A percentile compares a stretch with the other conserved stretches of the same genome.
These are phyloP conservation scores for Nysson spinosus DNA, from an alignment of 2,888 invertebrate genomes.

Conservation along the genomic window DNA sequence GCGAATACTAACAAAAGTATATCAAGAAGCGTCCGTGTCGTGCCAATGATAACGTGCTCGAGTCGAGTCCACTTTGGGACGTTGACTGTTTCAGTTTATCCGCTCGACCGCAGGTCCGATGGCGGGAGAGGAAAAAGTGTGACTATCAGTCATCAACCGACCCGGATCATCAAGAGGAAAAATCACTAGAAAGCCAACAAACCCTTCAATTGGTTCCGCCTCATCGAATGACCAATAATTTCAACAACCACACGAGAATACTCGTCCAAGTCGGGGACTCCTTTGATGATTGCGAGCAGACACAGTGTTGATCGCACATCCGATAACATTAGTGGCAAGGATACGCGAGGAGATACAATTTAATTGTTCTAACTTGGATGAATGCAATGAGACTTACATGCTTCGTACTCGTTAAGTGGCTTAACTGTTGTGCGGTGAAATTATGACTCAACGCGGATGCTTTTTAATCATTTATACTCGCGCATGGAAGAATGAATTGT, in stretches of 20 bases:
- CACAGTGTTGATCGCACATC: slow-evolving; percentile 65
- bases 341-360: too few relatives aligned
- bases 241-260: slow-evolving; percentile 46
- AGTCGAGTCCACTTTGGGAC: slow-evolving; percentile 74
- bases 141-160: slow-evolving; percentile 80
- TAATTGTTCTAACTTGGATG: too few relatives aligned
- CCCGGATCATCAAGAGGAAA: slow-evolving; percentile 22
- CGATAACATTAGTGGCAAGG: too few relatives aligned
- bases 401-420: too few relatives aligned
- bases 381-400: too few relatives aligned
- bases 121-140: slow-evolving; percentile 89
- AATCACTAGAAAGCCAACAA: slow-evolving; percentile 39
- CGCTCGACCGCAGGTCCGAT: slow-evolving; percentile 84
- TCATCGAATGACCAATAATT: slow-evolving; percentile 43
- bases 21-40: slow-evolving; percentile 67
- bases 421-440: too few relatives aligned
- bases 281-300: slow-evolving; percentile 59
- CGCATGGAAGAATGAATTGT: too few relatives aligned
- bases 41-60: slow-evolving; percentile 70
- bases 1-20: neutral
- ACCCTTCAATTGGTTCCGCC: slow-evolving; percentile 40
- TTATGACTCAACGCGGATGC: too few relatives aligned
- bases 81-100: slow-evolving; percentile 84
- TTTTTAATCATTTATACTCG: too few relatives aligned
- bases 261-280: slow-evolving; percentile 57